phyloP scores from a whole-genome alignment of 1,140 invertebrate species.

The Streblospio benedicti region DNA sequence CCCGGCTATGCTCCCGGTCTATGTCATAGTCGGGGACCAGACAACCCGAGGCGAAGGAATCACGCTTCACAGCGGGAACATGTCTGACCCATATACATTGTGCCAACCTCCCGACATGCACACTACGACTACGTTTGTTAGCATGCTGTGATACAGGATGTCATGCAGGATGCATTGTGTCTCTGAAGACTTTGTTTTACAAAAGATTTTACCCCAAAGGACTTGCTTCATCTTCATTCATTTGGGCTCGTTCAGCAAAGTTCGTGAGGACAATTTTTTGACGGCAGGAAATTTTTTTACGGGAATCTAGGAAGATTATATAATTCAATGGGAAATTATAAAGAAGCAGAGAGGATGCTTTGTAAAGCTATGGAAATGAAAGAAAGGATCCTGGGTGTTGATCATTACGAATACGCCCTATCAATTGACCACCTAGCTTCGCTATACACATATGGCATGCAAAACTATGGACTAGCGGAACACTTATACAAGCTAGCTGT shows the following conservation, averaged over 20 bases:
- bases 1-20: too few relatives aligned
- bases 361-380: conserved; percentile 83
- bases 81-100: too few relatives aligned
- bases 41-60: too few relatives aligned
- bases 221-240: conserved; percentile 70
- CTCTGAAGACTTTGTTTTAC: too few relatives aligned
- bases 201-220: too few relatives aligned
- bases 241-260: conserved; percentile 64
- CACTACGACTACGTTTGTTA: too few relatives aligned
- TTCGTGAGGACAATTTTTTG: conserved; percentile 84
- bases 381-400: conserved; percentile 69
- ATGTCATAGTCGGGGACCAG: too few relatives aligned
- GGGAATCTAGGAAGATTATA: conserved; percentile 83
- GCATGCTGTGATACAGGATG: too few relatives aligned
- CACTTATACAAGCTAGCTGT: conserved; percentile 76
- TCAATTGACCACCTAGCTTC: conserved; percentile 85
- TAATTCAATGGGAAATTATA: conserved; percentile 79
- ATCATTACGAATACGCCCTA: conserved; percentile 85
- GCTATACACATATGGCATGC: conserved; percentile 89
- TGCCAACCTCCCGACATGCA: too few relatives aligned
- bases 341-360: conserved; percentile 82
- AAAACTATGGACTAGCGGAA: conserved; percentile 73
- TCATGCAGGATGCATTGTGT: too few relatives aligned
- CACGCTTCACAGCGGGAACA: too few relatives aligned
- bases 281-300: conserved; percentile 90